phyloP scores from a whole-genome alignment of 2,113 vertebrate genomes.

The Hepsetus odoe region DNA sequence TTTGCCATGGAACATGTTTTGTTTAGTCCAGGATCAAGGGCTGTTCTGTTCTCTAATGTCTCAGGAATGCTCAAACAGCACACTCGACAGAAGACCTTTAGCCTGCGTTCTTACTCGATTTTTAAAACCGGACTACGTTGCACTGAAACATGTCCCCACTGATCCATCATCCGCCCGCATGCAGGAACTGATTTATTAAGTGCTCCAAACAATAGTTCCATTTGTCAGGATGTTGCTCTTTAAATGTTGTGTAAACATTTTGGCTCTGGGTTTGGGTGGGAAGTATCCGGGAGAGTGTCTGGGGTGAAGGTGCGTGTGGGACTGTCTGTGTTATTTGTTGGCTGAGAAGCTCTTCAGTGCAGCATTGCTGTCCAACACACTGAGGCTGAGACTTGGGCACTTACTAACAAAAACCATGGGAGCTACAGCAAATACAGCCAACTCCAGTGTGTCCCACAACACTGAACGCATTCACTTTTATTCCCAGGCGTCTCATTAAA shows the following conservation, averaged over 20 bases:
- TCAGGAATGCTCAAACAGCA: conserved; percentile 31
- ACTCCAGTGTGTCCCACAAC: no score
- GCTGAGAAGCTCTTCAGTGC: no score
- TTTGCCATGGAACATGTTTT: background rate
- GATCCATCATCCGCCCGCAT: conserved; percentile 34
- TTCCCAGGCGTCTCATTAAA: no score
- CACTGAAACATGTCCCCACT: conserved; percentile 18
- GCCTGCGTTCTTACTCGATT: background rate
- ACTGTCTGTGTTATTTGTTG: no score
- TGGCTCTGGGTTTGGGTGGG: conserved; percentile 4
- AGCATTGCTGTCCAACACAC: no score
- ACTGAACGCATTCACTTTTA: no score
- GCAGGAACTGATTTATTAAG: conserved; percentile 43
- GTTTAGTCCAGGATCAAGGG: conserved; percentile 42
- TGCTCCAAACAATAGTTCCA: conserved; percentile 17
- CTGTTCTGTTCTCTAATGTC: conserved; percentile 4
- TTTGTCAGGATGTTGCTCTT: conserved; percentile 35
- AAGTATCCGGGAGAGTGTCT: background rate
- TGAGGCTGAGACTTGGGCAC: no score
- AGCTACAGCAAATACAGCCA: no score
- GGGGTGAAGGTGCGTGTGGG: background rate
- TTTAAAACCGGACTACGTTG: conserved; percentile 28
- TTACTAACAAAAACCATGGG: no score
- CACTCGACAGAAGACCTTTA: background rate
- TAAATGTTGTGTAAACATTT: conserved; percentile 43